Base-by-base conservation (phyloP, 2,113 vertebrate genomes). In the Gymnorhina tibicen region DNA sequence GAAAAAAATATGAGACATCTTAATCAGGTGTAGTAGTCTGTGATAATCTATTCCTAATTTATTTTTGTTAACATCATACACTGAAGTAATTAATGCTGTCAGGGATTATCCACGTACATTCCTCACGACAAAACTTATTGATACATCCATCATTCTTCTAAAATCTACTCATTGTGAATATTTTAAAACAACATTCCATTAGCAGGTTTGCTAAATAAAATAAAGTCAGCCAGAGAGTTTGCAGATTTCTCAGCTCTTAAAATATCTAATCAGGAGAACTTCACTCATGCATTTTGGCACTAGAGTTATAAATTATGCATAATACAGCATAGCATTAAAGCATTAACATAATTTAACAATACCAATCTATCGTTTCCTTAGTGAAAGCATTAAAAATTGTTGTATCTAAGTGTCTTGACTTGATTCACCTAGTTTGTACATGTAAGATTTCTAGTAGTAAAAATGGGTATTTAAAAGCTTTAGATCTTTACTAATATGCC, bases 311-410 rank as follows among this genome's bases (percentile, higher is more conserved):
- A 96, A 98, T 97, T 96, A 97, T 92, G 93, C 81, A 96, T 92
- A 93, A 88, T 80, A 88, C 44, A 74, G 85, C 62, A 97, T 97
- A 96, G 64, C 47, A 97, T 96, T 96, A 97, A 97, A 97, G 7
- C 35, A 97, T 97, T 97, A 97, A 52, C 95, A 96, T 97, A 97
- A 96, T 83, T 97, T 96, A 96, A 95, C 85, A 96, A 93, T 95
- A 88, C 23, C 2, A 46, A 75, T 84, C 76, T 95, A 89, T 94
- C 46, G 56, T 53, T 88, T 92, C 44, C 50, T 90, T 92, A 73
- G 85, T 80, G 59, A 86, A 92, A 96, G 91, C 64, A 96, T 53
- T 64, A 73, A 87, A 92, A 18, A 22, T 12, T 50, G 64, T 77
- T 68, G n/a, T 70, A 73, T 86, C 27, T 83, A 42, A 93, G 13